Evolutionary conservation across 2,888 invertebrate species (phyloP).

Genomic region (Melinaea marsaeus): DNA sequence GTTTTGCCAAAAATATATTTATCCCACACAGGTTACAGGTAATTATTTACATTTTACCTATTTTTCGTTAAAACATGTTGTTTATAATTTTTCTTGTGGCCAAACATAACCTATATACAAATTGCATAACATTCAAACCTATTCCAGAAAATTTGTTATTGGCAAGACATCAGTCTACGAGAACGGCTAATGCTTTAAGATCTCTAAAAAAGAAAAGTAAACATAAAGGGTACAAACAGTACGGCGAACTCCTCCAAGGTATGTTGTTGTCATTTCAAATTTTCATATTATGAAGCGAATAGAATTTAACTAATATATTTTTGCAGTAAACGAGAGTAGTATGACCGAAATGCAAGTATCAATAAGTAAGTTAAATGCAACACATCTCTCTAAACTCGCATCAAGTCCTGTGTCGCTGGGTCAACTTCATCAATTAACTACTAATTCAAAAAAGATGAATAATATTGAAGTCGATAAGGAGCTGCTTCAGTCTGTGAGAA

Average conservation of each 20-base stretch:
- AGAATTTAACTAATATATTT: slow-evolving; percentile 1
- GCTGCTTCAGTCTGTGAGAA: slow-evolving; percentile 61
- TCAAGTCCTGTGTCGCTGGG: slow-evolving; percentile 76
- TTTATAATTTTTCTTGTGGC: background rate
- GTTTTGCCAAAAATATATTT: slow-evolving; percentile 63
- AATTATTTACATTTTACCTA: slow-evolving; percentile 20
- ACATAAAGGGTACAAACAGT: slow-evolving; percentile 74
- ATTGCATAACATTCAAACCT: slow-evolving; percentile 64
- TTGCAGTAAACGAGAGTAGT: slow-evolving; percentile 80
- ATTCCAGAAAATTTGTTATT: slow-evolving; percentile 56
- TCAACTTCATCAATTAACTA: slow-evolving; percentile 77
- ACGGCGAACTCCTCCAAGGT: slow-evolving; percentile 85
- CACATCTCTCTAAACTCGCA: slow-evolving; percentile 82
- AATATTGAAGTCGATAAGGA: slow-evolving; percentile 64
- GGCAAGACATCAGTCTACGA: slow-evolving; percentile 65
- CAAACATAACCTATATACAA: slow-evolving; percentile 45
- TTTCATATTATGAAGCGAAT: slow-evolving; percentile 5
- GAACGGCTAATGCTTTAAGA: slow-evolving; percentile 57
- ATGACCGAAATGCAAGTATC: slow-evolving; percentile 82
- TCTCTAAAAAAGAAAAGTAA: slow-evolving; percentile 65
- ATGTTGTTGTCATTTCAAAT: slow-evolving; percentile 30
- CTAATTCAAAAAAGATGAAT: slow-evolving; percentile 43
- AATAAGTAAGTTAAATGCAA: slow-evolving; percentile 81
- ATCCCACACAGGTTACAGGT: slow-evolving; percentile 58
- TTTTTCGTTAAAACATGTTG: background rate